Percentiles rank a stretch among this genome's conserved stretches.
Evolutionary conservation across 2,113 vertebrate species (phyloP).

Genomic region (Platysternon megacephalum): DNA sequence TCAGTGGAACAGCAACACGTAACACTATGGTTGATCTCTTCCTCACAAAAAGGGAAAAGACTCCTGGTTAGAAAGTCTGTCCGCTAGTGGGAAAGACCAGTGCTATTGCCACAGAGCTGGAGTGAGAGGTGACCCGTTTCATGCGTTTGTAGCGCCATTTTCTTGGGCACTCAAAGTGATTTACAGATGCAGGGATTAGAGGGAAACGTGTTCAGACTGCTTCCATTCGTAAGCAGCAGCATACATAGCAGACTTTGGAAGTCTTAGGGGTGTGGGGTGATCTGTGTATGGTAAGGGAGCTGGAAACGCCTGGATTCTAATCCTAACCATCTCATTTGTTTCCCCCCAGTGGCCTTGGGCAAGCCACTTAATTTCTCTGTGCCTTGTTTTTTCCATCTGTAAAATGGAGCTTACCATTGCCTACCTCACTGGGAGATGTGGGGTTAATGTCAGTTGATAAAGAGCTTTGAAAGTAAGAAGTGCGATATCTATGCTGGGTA

Average conservation of each 20-base stretch:
- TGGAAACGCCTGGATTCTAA: background rate
- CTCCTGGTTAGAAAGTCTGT: background rate
- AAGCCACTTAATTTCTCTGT: background rate
- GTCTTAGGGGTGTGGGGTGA: background rate
- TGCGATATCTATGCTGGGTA: slow-evolving; percentile 28
- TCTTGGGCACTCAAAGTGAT: background rate
- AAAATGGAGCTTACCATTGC: slow-evolving; percentile 15
- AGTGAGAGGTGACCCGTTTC: background rate
- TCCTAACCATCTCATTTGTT: background rate
- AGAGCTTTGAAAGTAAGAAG: slow-evolving; percentile 27
- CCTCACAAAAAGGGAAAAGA: background rate
- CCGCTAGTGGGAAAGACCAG: slow-evolving; percentile 9
- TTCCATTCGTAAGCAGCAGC: background rate
- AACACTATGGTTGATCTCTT: background rate
- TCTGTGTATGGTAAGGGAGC: background rate
- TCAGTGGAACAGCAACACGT: background rate
- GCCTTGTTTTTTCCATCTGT: background rate
- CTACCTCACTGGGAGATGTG: slow-evolving; percentile 33
- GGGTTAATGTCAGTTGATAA: background rate
- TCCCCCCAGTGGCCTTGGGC: background rate
- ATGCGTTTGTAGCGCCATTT: background rate
- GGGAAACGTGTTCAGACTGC: background rate
- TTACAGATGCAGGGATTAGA: background rate
- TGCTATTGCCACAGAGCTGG: background rate
- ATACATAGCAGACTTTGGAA: background rate